A percentile compares a stretch with the other conserved stretches of the same genome.
Conservation (phyloP, 2,113 vertebrate genomes). For the Apteryx mantelli region DNA sequence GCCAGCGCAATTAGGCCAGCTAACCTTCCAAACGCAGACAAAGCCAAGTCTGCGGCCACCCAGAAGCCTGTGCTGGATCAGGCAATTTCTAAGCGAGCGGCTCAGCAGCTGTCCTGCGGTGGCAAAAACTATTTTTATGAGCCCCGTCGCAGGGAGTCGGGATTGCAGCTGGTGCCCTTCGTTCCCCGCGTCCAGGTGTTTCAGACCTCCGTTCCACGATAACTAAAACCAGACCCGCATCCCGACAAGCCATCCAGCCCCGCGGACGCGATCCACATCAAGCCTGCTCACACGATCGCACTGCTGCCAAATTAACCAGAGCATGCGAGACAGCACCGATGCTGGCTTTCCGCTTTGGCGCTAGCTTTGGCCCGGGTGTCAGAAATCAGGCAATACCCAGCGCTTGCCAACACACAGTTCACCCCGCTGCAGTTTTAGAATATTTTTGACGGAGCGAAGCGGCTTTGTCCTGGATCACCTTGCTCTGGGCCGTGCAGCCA, state of each 20-base stretch:
- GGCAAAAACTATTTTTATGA: neutral
- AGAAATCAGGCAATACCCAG: neutral
- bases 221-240: neutral
- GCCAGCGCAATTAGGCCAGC: neutral
- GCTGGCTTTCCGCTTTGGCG: neutral
- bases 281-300: fast-evolving
- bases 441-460: neutral
- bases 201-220: fast-evolving
- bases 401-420: neutral
- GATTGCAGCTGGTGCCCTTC: neutral
- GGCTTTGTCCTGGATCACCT: fast-evolving
- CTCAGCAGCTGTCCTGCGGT: neutral
- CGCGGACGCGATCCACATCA: neutral
- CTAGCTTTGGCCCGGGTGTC: neutral
- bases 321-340: neutral
- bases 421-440: neutral
- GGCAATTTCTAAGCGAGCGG: neutral
- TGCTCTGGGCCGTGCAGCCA: neutral
- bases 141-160: neutral
- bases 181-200: neutral
- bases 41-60: neutral
- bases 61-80: neutral
- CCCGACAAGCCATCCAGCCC: neutral
- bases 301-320: neutral
- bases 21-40: neutral